Conservation (phyloP, 2,888 invertebrate species). For the Platynereis dumerilii region DNA sequence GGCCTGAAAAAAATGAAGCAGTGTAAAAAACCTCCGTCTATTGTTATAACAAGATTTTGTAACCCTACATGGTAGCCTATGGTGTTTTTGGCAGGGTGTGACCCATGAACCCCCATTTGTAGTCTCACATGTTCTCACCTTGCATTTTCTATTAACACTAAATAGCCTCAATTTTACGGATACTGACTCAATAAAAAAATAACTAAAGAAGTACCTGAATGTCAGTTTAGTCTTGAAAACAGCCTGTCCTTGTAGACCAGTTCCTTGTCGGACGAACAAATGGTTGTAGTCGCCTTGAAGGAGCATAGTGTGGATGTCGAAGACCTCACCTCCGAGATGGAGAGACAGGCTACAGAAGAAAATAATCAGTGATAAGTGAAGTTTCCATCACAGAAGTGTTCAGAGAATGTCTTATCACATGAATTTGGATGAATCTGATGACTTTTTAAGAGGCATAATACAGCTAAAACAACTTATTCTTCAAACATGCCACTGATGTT, state of each 20-base stretch:
- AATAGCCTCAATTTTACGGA: no score
- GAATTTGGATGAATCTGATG: no score
- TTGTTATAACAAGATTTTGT: background rate
- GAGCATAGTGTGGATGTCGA: slow-evolving; percentile 93
- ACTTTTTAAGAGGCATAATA: no score
- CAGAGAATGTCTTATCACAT: no score
- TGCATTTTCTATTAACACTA: no score
- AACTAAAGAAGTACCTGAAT: slow-evolving; percentile 77
- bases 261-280: slow-evolving; percentile 95
- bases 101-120: background rate
- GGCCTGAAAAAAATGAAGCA: slow-evolving; percentile 70
- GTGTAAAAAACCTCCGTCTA: background rate
- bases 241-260: slow-evolving; percentile 96
- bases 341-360: slow-evolving; percentile 79
- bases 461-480: no score
- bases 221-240: slow-evolving; percentile 95
- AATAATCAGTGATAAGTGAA: no score
- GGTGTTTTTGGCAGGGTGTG: background rate
- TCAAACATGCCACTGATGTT: no score
- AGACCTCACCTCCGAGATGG: slow-evolving; percentile 95
- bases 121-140: no score
- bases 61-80: background rate
- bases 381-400: no score
- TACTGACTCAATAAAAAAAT: no score
- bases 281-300: slow-evolving; percentile 93